phyloP scores from a whole-genome alignment of 2,888 invertebrate genomes.

The Drosophila macrospina region DNA sequence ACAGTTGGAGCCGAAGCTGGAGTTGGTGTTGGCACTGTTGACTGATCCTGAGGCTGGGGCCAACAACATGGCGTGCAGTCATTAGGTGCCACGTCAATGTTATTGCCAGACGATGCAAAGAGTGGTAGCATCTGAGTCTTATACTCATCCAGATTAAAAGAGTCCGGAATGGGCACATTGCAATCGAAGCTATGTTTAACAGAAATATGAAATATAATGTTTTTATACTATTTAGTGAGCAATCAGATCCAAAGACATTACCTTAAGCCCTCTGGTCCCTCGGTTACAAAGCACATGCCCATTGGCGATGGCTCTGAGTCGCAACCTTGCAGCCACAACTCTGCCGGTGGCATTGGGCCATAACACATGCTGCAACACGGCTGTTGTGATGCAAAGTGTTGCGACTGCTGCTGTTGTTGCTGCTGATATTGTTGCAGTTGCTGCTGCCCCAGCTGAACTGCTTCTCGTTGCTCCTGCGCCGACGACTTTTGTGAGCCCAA shows the following conservation, averaged over 20 bases:
- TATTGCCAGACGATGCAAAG: neutral
- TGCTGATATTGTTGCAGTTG: neutral
- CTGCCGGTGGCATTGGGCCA: slow-evolving; percentile 22
- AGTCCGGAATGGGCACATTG: slow-evolving; percentile 58
- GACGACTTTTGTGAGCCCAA: slow-evolving; percentile 8
- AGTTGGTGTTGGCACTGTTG: neutral
- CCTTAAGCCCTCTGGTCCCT: slow-evolving; percentile 62
- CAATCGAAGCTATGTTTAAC: slow-evolving; percentile 50
- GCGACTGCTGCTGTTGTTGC: neutral
- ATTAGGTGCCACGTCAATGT: neutral
- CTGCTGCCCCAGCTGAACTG: neutral
- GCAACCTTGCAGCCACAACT: slow-evolving; percentile 5
- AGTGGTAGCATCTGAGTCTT: slow-evolving; percentile 21
- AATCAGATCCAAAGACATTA: neutral
- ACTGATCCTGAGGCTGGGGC: neutral
- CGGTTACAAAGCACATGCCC: slow-evolving; percentile 65
- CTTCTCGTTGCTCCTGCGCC: slow-evolving; percentile 3
- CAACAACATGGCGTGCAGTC: neutral
- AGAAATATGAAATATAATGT: neutral
- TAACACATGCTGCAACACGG: slow-evolving; percentile 17
- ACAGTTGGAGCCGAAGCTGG: neutral
- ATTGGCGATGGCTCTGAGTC: slow-evolving; percentile 29
- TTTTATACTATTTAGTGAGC: too few relatives aligned
- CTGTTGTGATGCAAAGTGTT: neutral
- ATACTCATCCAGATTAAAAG: slow-evolving; percentile 45